Percentiles rank a stretch among this genome's conserved stretches.
These are phyloP conservation scores for Serinus canaria DNA, from an alignment of 2,113 vertebrate genomes.

Conservation along the genomic window DNA sequence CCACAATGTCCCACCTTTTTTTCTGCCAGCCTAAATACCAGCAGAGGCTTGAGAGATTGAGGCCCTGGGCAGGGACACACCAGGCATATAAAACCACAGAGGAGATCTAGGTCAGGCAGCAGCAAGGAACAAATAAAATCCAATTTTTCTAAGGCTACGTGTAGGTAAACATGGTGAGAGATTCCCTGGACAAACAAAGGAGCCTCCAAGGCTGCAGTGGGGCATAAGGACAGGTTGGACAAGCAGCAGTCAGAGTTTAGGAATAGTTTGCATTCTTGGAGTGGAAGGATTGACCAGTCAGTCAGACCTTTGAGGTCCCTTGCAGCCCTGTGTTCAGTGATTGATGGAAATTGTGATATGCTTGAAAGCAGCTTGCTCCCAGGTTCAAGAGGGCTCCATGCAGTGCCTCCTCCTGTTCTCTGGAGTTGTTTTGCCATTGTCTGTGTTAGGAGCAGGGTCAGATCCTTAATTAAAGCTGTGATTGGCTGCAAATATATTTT, in stretches of 20 bases:
- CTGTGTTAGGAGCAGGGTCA: not conserved
- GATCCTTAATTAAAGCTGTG: slow-evolving; percentile 12
- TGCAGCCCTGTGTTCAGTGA: not conserved
- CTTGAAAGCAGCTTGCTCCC: not conserved
- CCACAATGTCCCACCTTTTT: not conserved
- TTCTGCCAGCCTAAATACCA: not conserved
- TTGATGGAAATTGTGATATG: not conserved
- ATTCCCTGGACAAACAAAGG: not conserved
- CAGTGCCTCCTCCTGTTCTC: not conserved
- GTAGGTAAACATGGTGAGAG: not conserved
- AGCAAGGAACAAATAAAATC: not conserved
- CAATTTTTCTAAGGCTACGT: not conserved
- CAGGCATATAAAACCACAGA: not conserved
- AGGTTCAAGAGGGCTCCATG: not conserved
- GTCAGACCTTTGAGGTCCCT: not conserved
- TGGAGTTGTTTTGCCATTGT: not conserved
- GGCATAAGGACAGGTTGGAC: not conserved
- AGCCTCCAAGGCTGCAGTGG: not conserved
- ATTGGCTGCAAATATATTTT: not conserved
- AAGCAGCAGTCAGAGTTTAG: not conserved
- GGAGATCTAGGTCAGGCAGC: not conserved
- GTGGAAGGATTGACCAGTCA: not conserved
- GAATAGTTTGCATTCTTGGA: not conserved
- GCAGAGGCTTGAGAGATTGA: not conserved
- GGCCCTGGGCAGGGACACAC: not conserved